Evolutionary conservation across 2,888 invertebrate species (phyloP).

Genomic region (Vannuccia rotundouncinata): DNA sequence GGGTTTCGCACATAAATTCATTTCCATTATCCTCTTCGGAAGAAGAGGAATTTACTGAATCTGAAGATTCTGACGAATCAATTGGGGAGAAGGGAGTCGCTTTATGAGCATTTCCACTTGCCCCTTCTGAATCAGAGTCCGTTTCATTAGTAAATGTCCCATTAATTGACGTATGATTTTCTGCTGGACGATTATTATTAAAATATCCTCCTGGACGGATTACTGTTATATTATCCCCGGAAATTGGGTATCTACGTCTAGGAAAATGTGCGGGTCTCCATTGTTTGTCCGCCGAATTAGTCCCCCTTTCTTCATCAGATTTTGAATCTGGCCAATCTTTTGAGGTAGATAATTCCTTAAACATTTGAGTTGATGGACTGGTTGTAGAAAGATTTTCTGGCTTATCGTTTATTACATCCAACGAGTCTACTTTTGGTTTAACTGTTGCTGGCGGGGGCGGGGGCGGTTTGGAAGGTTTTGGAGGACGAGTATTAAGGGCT

Average conservation of each 20-base stretch:
- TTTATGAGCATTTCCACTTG: neutral
- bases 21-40: neutral
- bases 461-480: neutral
- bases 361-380: neutral
- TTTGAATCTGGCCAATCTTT: neutral
- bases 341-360: neutral
- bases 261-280: constrained; percentile 4
- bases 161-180: neutral
- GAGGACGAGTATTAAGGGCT: neutral
- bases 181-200: neutral
- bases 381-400: neutral
- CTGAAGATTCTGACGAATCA: neutral
- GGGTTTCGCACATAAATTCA: neutral
- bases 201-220: neutral
- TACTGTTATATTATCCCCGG: neutral
- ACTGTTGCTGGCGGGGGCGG: neutral
- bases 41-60: neutral
- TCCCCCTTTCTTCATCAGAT: neutral
- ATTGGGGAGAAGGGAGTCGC: neutral
- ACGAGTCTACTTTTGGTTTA: neutral
- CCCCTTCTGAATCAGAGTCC: neutral
- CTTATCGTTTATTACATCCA: neutral
- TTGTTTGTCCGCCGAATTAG: neutral
- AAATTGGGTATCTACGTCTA: neutral
- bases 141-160: neutral